These are phyloP conservation scores for Nowickia ferox DNA, from an alignment of 2,888 invertebrate genomes.

Conservation along the genomic window DNA sequence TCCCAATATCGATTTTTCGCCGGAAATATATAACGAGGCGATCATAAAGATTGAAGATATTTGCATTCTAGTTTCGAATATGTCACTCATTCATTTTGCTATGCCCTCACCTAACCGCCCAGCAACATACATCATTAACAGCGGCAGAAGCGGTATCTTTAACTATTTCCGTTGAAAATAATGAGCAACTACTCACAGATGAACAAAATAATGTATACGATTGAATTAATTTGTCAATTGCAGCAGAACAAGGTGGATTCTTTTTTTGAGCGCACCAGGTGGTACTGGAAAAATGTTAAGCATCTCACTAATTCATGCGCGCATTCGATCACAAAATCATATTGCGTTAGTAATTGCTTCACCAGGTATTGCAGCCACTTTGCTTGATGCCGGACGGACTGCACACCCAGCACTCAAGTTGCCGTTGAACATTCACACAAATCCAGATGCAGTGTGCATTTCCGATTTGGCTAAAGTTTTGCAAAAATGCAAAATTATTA, in stretches of 20 bases:
- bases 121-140: background rate
- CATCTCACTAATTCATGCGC: background rate
- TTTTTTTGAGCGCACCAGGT: background rate
- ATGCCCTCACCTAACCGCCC: background rate
- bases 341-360: slow-evolving; percentile 2
- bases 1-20: background rate
- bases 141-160: background rate
- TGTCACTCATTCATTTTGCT: background rate
- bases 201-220: background rate
- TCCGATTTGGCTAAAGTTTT: no score
- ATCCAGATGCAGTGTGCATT: no score
- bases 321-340: background rate
- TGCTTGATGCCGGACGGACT: background rate
- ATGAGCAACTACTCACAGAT: background rate
- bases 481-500: no score
- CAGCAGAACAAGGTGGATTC: background rate
- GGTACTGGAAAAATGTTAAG: slow-evolving; percentile 1
- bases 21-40: background rate
- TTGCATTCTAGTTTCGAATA: background rate
- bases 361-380: background rate
- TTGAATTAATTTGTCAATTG: no score
- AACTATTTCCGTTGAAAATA: background rate
- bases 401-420: background rate
- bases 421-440: no score
- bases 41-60: background rate